These are phyloP conservation scores for Andrena dorsata DNA, from an alignment of 2,888 invertebrate species.

Conservation along the genomic window DNA sequence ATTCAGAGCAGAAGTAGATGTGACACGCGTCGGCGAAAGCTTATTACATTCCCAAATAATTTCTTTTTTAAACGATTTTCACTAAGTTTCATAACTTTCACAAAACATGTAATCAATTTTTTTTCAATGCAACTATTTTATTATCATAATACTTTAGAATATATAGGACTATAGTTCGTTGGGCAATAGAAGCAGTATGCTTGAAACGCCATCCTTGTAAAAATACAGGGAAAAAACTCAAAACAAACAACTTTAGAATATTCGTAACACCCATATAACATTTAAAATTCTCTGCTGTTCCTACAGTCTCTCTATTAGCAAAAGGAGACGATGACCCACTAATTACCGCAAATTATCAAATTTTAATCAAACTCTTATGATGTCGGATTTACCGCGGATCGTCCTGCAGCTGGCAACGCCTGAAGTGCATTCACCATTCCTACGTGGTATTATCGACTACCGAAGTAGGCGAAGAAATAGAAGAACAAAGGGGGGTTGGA, in stretches of 20 bases:
- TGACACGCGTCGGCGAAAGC: too few species aligned
- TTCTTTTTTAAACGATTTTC: too few species aligned
- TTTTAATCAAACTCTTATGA: constrained; percentile 36
- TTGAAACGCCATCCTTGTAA: too few species aligned
- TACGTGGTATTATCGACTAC: constrained; percentile 4
- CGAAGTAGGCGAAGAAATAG: constrained; percentile 30
- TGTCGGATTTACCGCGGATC: constrained; percentile 27
- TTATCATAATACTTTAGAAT: neutral
- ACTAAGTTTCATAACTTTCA: constrained; percentile 14
- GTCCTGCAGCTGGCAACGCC: constrained; percentile 27
- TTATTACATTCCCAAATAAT: too few species aligned
- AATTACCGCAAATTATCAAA: neutral
- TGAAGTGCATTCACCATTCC: constrained; percentile 6
- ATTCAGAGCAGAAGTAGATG: too few species aligned
- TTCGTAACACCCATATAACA: constrained; percentile 1
- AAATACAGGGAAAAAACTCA: too few species aligned
- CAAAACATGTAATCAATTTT: constrained; percentile 20
- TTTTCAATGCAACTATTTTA: neutral
- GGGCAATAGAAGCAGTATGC: too few species aligned
- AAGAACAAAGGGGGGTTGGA: constrained; percentile 30
- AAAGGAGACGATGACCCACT: neutral
- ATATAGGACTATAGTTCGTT: too few species aligned
- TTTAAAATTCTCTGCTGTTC: constrained; percentile 34
- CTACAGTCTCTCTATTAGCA: constrained; percentile 49
- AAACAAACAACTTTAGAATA: neutral